Percentiles rank a stretch among this genome's conserved stretches.
These are phyloP conservation scores for Agrenia bidenticulata DNA, from an alignment of 2,888 invertebrate species.

Conservation along the genomic window DNA sequence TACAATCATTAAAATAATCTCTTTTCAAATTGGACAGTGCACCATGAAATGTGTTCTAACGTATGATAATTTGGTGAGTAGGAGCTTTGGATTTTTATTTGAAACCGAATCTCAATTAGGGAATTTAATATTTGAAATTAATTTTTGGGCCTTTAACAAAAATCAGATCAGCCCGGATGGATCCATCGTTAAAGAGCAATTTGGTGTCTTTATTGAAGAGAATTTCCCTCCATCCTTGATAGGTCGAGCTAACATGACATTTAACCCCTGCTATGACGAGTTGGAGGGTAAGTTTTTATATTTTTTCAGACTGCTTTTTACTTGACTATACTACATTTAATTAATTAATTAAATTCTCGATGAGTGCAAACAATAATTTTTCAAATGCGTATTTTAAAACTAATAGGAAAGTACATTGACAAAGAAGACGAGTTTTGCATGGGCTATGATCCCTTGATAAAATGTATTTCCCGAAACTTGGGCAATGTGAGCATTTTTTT, in stretches of 20 bases:
- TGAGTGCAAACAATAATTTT: no score
- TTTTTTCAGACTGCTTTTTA: no score
- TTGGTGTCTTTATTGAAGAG: constrained; percentile 6
- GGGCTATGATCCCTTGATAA: constrained; percentile 44
- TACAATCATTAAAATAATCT: no score
- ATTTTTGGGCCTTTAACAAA: neutral
- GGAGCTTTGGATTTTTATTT: no score
- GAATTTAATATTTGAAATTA: neutral
- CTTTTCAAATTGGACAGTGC: no score
- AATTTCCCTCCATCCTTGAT: constrained; percentile 26
- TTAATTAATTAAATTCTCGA: no score
- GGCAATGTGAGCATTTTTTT: constrained; percentile 37
- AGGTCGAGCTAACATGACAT: constrained; percentile 26
- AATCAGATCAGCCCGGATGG: constrained; percentile 16
- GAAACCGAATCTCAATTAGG: no score
- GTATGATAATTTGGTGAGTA: constrained; percentile 25
- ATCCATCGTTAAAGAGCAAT: constrained; percentile 9
- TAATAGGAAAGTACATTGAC: constrained; percentile 20
- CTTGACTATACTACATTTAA: constrained; percentile 1
- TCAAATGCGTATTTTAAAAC: neutral
- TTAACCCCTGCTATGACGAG: constrained; percentile 27
- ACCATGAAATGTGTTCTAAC: constrained; percentile 30
- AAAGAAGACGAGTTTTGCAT: constrained; percentile 38
- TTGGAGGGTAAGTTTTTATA: constrained; percentile 26
- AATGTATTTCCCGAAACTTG: constrained; percentile 38